Conservation (phyloP, 2,888 invertebrate species). For the Galeopsomyia nigrocyanea region DNA sequence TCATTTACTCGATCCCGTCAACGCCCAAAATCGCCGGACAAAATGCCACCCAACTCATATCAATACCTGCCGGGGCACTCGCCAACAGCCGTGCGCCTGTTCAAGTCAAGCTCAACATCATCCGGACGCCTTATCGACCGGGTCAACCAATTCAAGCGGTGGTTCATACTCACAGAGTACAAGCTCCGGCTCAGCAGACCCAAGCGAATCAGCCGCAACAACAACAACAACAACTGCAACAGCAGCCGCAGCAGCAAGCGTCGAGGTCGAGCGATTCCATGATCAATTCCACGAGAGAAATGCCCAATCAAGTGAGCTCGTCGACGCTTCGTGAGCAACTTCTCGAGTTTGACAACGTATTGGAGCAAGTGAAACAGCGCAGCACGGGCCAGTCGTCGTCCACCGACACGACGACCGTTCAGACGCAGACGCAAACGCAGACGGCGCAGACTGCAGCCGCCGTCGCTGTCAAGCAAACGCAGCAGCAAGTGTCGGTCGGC, state of each 20-base stretch:
- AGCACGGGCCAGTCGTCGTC: constrained; percentile 72
- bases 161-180: constrained; percentile 58
- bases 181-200: constrained; percentile 45
- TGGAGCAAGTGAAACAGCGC: constrained; percentile 85
- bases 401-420: constrained; percentile 58
- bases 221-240: constrained; percentile 9
- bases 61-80: constrained; percentile 59
- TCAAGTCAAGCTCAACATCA: constrained; percentile 64
- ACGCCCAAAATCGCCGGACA: constrained; percentile 63
- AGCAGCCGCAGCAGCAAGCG: constrained; percentile 23
- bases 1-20: constrained; percentile 81
- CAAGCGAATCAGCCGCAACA: neutral
- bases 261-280: constrained; percentile 24
- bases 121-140: constrained; percentile 50
- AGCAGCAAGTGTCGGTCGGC: neutral
- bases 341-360: constrained; percentile 84
- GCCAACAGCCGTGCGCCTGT: constrained; percentile 63
- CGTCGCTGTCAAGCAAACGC: constrained; percentile 44
- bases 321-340: constrained; percentile 81
- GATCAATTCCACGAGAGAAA: constrained; percentile 54
- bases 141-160: constrained; percentile 59
- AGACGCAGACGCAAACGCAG: constrained; percentile 60
- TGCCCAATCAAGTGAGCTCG: constrained; percentile 72
- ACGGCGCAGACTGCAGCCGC: constrained; percentile 61
- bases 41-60: constrained; percentile 63